Evolutionary conservation across 2,113 vertebrate species (phyloP).

Genomic region (Dunckerocampus dactyliophorus): DNA sequence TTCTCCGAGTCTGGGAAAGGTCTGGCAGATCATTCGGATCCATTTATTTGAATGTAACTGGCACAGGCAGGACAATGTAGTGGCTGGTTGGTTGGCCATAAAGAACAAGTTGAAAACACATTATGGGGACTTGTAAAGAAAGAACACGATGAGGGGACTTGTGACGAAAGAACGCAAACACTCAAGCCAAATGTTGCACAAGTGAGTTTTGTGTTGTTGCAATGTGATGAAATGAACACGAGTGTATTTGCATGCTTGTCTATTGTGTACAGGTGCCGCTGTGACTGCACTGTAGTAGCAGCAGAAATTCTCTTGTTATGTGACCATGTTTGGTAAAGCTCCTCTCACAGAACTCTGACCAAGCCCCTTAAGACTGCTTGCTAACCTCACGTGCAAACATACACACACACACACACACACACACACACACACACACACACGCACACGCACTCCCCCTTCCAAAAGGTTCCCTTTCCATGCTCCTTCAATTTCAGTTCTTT

Average conservation of each 20-base stretch:
- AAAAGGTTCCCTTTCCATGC: no score
- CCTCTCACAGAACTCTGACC: conserved; percentile 56
- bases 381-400: not conserved
- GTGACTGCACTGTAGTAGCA: conserved; percentile 23
- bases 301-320: conserved; percentile 50
- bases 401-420: not conserved
- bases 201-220: no score
- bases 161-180: no score
- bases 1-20: conserved; percentile 46
- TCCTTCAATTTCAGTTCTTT: no score
- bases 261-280: no score
- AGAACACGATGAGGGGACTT: not conserved
- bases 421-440: not conserved
- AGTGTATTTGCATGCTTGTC: no score
- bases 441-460: not conserved
- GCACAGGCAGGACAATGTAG: not conserved
- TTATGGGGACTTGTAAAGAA: not conserved
- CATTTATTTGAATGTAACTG: conserved; percentile 33
- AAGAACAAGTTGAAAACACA: not conserved
- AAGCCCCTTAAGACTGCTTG: conserved; percentile 58
- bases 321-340: conserved; percentile 81
- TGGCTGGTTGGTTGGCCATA: not conserved
- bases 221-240: no score
- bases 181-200: no score
- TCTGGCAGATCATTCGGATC: conserved; percentile 22